Evolutionary conservation across 2,797 vertebrate species (phyloP).

Genomic region (Chaunax sp.): DNA sequence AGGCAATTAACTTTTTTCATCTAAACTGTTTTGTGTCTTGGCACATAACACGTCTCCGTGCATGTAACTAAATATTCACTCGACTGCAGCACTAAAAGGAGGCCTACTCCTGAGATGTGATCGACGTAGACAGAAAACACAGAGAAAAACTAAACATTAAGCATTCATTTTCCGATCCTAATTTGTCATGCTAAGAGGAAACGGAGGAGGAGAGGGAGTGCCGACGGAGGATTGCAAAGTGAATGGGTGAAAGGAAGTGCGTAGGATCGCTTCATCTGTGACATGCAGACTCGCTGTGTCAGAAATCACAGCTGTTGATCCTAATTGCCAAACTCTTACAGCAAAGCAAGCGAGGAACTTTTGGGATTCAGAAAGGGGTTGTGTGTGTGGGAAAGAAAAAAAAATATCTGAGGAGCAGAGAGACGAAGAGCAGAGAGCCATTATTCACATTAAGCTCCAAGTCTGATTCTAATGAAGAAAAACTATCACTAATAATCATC

Average conservation of each 20-base stretch:
- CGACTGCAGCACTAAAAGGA: constrained; percentile 7
- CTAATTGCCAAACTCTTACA: constrained; percentile 66
- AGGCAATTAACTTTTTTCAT: constrained; percentile 44
- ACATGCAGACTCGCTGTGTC: constrained; percentile 65
- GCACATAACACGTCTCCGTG: constrained; percentile 34
- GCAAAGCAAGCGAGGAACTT: constrained; percentile 44
- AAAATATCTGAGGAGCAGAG: constrained; percentile 27
- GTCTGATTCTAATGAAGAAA: constrained; percentile 41
- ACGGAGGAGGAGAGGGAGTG: constrained; percentile 19
- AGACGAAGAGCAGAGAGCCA: constrained; percentile 50
- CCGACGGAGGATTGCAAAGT: constrained; percentile 43
- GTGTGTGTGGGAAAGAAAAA: constrained; percentile 7
- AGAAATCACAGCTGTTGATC: constrained; percentile 70
- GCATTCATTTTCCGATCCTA: constrained; percentile 40
- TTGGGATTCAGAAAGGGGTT: constrained; percentile 16
- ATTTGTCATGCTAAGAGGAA: constrained; percentile 51
- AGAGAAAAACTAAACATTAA: constrained; percentile 48
- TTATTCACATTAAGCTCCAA: constrained; percentile 58
- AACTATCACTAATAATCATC: constrained; percentile 44
- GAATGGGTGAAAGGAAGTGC: constrained; percentile 43
- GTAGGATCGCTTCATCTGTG: constrained; percentile 52
- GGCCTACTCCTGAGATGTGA: constrained; percentile 8
- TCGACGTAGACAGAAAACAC: constrained; percentile 12
- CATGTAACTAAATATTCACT: constrained; percentile 42
- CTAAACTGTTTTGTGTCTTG: constrained; percentile 19